These are phyloP conservation scores for Cataglyphis livida DNA, from an alignment of 2,888 invertebrate genomes.

Conservation along the genomic window DNA sequence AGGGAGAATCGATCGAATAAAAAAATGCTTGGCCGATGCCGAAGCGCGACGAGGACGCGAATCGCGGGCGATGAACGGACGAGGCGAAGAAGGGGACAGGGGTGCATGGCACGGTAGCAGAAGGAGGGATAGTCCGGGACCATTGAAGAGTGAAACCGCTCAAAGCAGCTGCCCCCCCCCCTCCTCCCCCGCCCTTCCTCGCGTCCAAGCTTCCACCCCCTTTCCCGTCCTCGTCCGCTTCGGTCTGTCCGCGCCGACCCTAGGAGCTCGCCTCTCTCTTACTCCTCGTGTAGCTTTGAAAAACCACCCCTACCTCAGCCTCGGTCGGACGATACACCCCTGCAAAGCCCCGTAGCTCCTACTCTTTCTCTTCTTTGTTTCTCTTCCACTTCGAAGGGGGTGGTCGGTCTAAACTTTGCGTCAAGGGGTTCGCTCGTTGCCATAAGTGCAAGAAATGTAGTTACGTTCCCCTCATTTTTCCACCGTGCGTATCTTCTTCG, in stretches of 20 bases:
- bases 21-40: conserved; percentile 80
- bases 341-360: conserved; percentile 54
- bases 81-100: conserved; percentile 67
- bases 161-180: conserved; percentile 84
- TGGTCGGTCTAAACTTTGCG: conserved; percentile 55
- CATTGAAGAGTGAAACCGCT: conserved; percentile 85
- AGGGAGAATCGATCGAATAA: conserved; percentile 77
- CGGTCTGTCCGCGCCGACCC: conserved; percentile 73
- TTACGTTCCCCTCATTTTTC: conserved; percentile 56
- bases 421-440: conserved; percentile 56
- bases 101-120: conserved; percentile 74
- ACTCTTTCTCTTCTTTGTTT: conserved; percentile 48
- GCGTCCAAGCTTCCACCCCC: conserved; percentile 53
- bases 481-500: conserved; percentile 28
- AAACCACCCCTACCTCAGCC: conserved; percentile 74
- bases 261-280: conserved; percentile 73
- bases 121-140: conserved; percentile 81
- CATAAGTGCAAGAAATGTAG: conserved; percentile 63
- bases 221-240: conserved; percentile 67
- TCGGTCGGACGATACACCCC: conserved; percentile 69
- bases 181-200: conserved; percentile 69
- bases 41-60: conserved; percentile 81
- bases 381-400: conserved; percentile 48
- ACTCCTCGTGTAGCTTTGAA: conserved; percentile 76
- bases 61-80: conserved; percentile 73